Conservation (phyloP, 2,113 vertebrate species). For the Scomber colias region DNA sequence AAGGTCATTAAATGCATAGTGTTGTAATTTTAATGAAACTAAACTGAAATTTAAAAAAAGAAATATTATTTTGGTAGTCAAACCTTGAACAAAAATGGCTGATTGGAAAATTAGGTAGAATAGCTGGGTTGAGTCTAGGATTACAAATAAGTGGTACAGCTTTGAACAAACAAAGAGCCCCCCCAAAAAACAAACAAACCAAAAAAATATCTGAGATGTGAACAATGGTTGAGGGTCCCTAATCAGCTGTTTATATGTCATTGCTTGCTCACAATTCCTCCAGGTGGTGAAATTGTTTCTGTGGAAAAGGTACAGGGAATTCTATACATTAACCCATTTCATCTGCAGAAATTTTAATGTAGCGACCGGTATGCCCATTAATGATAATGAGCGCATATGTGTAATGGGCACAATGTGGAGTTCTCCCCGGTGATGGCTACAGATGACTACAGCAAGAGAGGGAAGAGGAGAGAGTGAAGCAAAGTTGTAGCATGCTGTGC, state of each 20-base stretch:
- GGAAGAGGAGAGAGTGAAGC: conserved; percentile 34
- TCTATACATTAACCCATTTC: neutral
- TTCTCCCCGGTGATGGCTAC: neutral
- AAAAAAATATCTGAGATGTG: neutral
- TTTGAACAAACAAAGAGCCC: neutral
- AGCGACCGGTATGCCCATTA: neutral
- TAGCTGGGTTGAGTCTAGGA: neutral
- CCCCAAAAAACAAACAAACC: too few relatives aligned
- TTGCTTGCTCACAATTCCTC: neutral
- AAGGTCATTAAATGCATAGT: neutral
- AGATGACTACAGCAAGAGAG: conserved; percentile 23
- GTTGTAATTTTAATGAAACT: neutral
- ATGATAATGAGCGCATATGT: neutral
- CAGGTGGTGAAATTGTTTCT: conserved; percentile 2
- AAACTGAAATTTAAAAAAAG: neutral
- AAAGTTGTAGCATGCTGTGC: conserved; percentile 61
- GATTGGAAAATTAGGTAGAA: neutral
- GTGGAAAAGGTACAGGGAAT: neutral
- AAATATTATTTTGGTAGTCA: too few relatives aligned
- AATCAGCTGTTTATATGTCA: neutral
- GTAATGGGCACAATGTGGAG: neutral
- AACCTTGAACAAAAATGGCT: neutral
- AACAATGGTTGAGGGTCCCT: neutral
- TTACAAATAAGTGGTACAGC: neutral
- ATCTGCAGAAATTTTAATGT: neutral